A percentile compares a stretch with the other conserved stretches of the same genome.
phyloP scores from a whole-genome alignment of 2,113 vertebrate genomes.

The Gobius niger region DNA sequence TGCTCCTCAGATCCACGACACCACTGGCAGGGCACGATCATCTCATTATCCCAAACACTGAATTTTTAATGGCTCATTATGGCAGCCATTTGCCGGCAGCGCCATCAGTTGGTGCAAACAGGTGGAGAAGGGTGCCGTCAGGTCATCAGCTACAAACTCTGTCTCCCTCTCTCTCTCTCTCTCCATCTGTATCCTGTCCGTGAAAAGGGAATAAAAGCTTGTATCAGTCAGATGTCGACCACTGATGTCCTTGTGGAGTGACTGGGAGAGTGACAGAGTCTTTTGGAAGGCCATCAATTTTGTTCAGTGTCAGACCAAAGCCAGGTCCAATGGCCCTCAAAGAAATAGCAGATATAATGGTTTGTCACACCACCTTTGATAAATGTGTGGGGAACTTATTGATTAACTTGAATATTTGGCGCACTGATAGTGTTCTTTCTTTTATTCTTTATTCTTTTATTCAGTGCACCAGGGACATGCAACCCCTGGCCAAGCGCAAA shows the following conservation, averaged over 20 bases:
- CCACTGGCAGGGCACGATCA: constrained; percentile 48
- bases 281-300: constrained; percentile 56
- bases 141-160: constrained; percentile 62
- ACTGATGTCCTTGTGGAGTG: constrained; percentile 45
- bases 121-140: constrained; percentile 56
- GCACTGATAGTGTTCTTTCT: constrained; percentile 55
- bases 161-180: constrained; percentile 32
- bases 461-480: constrained; percentile 56
- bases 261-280: constrained; percentile 21
- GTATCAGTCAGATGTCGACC: constrained; percentile 58
- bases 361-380: constrained; percentile 50
- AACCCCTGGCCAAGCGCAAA: constrained; percentile 42
- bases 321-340: constrained; percentile 58
- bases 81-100: constrained; percentile 41
- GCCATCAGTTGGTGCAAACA: constrained; percentile 59
- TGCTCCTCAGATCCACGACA: constrained; percentile 41
- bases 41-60: constrained; percentile 62
- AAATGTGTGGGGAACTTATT: constrained; percentile 39
- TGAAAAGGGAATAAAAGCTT: constrained; percentile 44
- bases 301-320: constrained; percentile 44
- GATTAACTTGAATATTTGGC: constrained; percentile 36
- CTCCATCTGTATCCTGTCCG: constrained; percentile 46
- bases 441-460: constrained; percentile 6
- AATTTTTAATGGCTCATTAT: constrained; percentile 70
- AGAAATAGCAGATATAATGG: constrained; percentile 53